These are phyloP conservation scores for Bufo bufo DNA, from an alignment of 2,113 vertebrate species.

Conservation along the genomic window DNA sequence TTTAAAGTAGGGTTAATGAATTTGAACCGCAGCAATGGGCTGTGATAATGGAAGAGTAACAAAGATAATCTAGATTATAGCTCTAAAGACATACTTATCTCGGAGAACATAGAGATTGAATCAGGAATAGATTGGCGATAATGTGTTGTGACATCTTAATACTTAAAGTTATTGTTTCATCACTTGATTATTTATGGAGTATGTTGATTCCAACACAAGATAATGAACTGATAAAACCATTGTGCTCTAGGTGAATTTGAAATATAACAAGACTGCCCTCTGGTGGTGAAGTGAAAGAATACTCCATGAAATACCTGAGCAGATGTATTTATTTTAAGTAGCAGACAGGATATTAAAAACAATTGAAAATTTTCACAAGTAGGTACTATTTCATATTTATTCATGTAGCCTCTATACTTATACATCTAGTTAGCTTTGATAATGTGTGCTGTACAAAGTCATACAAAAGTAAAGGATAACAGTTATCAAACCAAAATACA, in stretches of 20 bases:
- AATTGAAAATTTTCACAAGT: too few species aligned
- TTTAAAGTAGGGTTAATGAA: constrained; percentile 48
- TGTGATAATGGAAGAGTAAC: constrained; percentile 39
- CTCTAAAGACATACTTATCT: constrained; percentile 14
- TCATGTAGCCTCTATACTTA: too few species aligned
- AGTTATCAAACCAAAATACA: neutral
- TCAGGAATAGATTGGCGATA: neutral
- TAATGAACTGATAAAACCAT: neutral
- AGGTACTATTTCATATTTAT: too few species aligned
- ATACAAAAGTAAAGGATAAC: neutral
- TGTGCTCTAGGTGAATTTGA: neutral
- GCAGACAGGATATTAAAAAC: too few species aligned
- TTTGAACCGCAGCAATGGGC: constrained; percentile 45
- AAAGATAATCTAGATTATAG: constrained; percentile 40
- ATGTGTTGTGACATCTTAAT: constrained; percentile 26
- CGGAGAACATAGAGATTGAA: neutral
- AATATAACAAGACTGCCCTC: constrained; percentile 21
- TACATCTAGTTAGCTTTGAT: too few species aligned
- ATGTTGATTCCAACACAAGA: constrained; percentile 17
- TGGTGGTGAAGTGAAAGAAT: constrained; percentile 17
- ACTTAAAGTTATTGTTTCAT: constrained; percentile 33
- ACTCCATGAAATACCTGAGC: neutral
- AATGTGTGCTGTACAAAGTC: neutral
- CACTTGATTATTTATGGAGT: constrained; percentile 34
- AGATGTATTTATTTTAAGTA: too few species aligned